A percentile compares a stretch with the other conserved stretches of the same genome.
Evolutionary conservation across 2,113 vertebrate genomes (phyloP).

Genomic region (Calypte anna): DNA sequence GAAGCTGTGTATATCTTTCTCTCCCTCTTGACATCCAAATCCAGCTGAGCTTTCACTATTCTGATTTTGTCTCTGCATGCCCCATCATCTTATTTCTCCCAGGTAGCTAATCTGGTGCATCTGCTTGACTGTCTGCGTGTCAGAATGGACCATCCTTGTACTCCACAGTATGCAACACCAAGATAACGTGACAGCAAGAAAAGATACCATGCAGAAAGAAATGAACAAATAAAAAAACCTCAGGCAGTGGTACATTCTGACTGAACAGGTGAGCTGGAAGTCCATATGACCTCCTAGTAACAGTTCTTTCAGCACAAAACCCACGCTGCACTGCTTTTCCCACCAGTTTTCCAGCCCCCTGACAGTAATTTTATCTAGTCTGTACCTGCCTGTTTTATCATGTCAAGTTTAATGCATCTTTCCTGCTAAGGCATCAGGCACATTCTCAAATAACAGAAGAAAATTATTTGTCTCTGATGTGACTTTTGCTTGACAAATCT

Average conservation of each 20-base stretch:
- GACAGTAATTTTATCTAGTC: neutral
- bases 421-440: neutral
- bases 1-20: neutral
- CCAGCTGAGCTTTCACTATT: neutral
- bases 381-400: neutral
- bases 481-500: neutral
- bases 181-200: neutral
- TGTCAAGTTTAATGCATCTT: neutral
- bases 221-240: neutral
- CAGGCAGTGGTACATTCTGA: neutral
- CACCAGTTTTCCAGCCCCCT: neutral
- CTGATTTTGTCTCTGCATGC: neutral
- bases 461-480: neutral
- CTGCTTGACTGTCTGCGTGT: neutral
- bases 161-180: neutral
- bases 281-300: no score
- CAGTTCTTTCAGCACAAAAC: neutral
- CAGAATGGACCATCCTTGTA: no score
- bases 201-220: neutral
- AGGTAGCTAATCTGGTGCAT: neutral
- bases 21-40: neutral
- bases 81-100: neutral
- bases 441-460: neutral
- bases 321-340: neutral
- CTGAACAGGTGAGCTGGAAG: neutral